A percentile compares a stretch with the other conserved stretches of the same genome.
These are phyloP conservation scores for Schizopygopsis malacanthus DNA, from an alignment of 2,797 vertebrate species.

Conservation along the genomic window DNA sequence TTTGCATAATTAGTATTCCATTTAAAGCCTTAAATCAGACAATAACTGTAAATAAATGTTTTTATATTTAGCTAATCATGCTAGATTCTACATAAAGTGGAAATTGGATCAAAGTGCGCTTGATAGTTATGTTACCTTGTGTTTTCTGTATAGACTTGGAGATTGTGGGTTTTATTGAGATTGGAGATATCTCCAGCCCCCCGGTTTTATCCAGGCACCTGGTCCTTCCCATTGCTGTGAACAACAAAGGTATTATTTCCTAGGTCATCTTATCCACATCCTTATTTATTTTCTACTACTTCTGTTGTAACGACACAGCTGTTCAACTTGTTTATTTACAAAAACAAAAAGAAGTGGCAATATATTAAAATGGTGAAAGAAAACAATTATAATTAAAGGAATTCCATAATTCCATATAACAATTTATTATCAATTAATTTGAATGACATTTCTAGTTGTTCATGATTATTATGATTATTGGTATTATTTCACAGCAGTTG, in stretches of 20 bases:
- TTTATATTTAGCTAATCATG: slow-evolving; percentile 8
- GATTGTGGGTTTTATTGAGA: slow-evolving; percentile 97
- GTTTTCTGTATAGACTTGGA: slow-evolving; percentile 86
- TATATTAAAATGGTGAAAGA: no score
- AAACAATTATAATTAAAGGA: background rate
- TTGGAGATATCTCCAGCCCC: slow-evolving; percentile 96
- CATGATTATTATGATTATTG: background rate
- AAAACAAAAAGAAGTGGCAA: no score
- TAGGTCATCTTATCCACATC: background rate
- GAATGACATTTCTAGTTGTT: background rate
- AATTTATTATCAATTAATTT: background rate
- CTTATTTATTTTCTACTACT: background rate
- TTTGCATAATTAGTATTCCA: background rate
- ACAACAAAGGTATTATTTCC: slow-evolving; percentile 85
- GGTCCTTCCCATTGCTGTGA: slow-evolving; percentile 94
- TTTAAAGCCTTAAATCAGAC: background rate
- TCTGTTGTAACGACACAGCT: background rate
- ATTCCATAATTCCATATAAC: background rate
- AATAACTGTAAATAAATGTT: background rate
- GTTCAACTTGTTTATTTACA: background rate
- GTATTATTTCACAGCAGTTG: background rate
- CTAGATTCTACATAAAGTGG: background rate
- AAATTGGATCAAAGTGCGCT: background rate
- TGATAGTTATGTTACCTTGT: background rate
- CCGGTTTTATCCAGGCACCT: slow-evolving; percentile 96